A percentile compares a stretch with the other conserved stretches of the same genome.
Conservation (phyloP, 2,113 vertebrate species). For the Zosterops pallidus region DNA sequence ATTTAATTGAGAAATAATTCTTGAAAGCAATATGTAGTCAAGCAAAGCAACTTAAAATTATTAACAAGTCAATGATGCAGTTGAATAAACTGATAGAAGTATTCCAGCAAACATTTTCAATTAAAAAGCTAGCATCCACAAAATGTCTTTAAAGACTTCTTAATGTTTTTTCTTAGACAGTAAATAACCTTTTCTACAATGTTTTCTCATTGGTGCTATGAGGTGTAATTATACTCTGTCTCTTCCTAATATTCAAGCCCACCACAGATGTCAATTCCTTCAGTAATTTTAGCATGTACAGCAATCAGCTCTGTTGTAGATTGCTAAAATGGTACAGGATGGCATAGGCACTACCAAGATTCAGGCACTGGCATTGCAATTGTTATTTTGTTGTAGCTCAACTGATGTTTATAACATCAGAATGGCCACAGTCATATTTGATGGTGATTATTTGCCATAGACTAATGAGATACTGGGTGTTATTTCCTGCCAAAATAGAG, state of each 20-base stretch:
- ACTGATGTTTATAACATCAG: background rate
- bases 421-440: background rate
- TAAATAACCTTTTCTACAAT: background rate
- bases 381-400: background rate
- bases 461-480: background rate
- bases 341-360: background rate
- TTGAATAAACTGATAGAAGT: background rate
- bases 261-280: background rate
- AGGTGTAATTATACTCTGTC: background rate
- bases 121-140: background rate
- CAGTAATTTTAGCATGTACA: background rate
- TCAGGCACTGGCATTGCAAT: background rate
- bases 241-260: background rate
- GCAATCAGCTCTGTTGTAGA: background rate
- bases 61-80: background rate
- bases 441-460: background rate
- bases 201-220: background rate
- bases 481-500: background rate
- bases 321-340: background rate
- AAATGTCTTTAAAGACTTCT: background rate
- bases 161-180: background rate
- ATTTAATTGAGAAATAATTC: background rate
- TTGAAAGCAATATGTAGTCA: background rate
- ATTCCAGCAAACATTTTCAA: background rate
- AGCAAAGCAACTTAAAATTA: background rate